phyloP scores from a whole-genome alignment of 2,888 invertebrate species.

The Xanthostigma xanthostigma region DNA sequence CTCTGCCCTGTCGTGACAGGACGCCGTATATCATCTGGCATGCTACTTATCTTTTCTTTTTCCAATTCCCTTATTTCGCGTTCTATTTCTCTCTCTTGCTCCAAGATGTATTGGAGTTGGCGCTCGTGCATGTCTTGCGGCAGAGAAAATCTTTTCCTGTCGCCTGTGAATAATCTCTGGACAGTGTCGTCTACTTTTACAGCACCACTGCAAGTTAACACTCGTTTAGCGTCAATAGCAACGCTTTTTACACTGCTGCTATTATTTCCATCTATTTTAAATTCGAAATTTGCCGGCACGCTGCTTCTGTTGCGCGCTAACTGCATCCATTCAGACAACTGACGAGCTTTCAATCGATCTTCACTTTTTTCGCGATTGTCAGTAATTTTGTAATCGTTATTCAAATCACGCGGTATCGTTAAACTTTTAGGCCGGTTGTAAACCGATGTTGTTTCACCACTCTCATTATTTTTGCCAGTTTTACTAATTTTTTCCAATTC shows the following conservation, averaged over 20 bases:
- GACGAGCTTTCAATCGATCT: slow-evolving; percentile 23
- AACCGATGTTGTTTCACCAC: too few relatives aligned
- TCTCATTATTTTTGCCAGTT: too few relatives aligned
- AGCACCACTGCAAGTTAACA: background rate
- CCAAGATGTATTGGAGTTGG: slow-evolving; percentile 47
- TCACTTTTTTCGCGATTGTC: too few relatives aligned
- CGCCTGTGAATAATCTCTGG: background rate
- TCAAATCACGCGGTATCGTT: too few relatives aligned
- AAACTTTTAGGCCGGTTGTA: too few relatives aligned
- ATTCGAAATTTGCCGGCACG: slow-evolving; percentile 17
- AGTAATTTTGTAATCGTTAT: too few relatives aligned
- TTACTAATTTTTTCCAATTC: too few relatives aligned
- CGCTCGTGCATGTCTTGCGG: slow-evolving; percentile 48
- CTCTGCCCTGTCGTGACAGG: too few relatives aligned
- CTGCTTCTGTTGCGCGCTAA: slow-evolving; percentile 28
- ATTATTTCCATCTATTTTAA: background rate
- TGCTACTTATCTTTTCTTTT: slow-evolving; percentile 29
- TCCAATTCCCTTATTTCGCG: slow-evolving; percentile 47
- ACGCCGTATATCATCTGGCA: too few relatives aligned
- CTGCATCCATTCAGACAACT: slow-evolving; percentile 34
- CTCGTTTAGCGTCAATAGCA: background rate
- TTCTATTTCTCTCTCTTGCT: slow-evolving; percentile 52
- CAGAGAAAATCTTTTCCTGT: slow-evolving; percentile 33
- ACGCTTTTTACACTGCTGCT: background rate
- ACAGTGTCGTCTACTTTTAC: background rate